phyloP scores from a whole-genome alignment of 2,888 invertebrate genomes.

The Frankliniella fusca region DNA sequence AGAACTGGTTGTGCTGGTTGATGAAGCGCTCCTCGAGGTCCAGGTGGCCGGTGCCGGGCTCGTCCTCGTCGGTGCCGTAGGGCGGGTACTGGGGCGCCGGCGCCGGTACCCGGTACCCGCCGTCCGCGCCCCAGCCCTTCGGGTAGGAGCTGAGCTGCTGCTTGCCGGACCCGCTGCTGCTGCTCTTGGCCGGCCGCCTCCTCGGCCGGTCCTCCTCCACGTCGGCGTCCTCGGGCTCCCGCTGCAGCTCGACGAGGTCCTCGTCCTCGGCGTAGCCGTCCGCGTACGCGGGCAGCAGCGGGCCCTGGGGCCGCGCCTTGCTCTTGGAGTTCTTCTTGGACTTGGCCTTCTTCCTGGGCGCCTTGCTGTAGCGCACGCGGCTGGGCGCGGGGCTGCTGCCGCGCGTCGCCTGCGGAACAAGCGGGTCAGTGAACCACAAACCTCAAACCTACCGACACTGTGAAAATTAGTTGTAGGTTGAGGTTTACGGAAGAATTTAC shows the following conservation, averaged over 20 bases:
- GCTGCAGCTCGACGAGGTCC: background rate
- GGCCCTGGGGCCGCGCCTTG: background rate
- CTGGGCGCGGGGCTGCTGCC: slow-evolving; percentile 8
- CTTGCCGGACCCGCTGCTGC: background rate
- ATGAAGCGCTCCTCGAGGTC: slow-evolving; percentile 19
- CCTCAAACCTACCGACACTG: too few species aligned
- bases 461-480: too few species aligned
- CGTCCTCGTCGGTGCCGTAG: slow-evolving; percentile 8
- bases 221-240: background rate
- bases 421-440: background rate
- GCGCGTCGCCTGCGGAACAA: background rate
- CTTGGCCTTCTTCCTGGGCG: background rate
- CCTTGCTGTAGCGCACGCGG: background rate
- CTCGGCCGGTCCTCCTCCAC: slow-evolving; percentile 4
- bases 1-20: slow-evolving; percentile 24
- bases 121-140: slow-evolving; percentile 1
- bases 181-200: background rate
- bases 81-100: background rate
- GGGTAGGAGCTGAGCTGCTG: slow-evolving; percentile 1
- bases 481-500: too few species aligned
- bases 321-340: background rate
- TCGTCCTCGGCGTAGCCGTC: slow-evolving; percentile 23
- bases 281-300: slow-evolving; percentile 1
- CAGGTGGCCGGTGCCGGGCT: slow-evolving; percentile 18
- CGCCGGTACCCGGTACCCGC: slow-evolving; percentile 5